Conservation (phyloP, 2,113 vertebrate species). For the Protobothrops flavoviridis region DNA sequence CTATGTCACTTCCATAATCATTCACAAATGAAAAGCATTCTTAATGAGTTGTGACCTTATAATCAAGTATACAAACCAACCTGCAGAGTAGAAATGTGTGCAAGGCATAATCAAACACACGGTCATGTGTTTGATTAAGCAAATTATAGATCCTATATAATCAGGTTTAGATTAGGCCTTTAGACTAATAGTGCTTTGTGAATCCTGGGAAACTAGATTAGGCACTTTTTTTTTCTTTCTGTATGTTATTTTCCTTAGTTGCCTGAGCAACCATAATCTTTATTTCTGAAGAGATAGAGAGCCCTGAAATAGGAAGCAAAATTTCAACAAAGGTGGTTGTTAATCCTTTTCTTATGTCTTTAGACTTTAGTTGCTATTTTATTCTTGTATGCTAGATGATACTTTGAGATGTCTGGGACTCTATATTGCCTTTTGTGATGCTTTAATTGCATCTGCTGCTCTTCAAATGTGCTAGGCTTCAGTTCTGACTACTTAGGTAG, state of each 20-base stretch:
- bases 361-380: slow-evolving; percentile 55
- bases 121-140: slow-evolving; percentile 55
- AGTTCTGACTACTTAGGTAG: neutral
- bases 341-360: slow-evolving; percentile 61
- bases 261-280: slow-evolving; percentile 86
- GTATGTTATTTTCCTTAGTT: slow-evolving; percentile 72
- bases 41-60: slow-evolving; percentile 50
- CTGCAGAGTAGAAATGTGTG: slow-evolving; percentile 43
- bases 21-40: slow-evolving; percentile 56
- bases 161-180: slow-evolving; percentile 67
- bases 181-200: slow-evolving; percentile 51
- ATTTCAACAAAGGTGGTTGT: slow-evolving; percentile 52
- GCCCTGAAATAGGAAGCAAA: slow-evolving; percentile 64
- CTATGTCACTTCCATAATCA: slow-evolving; percentile 54
- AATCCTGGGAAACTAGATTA: slow-evolving; percentile 64
- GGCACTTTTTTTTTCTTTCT: slow-evolving; percentile 66
- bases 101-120: slow-evolving; percentile 53
- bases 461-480: neutral
- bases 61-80: slow-evolving; percentile 41
- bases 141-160: slow-evolving; percentile 62
- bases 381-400: slow-evolving; percentile 4
- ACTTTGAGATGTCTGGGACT: slow-evolving; percentile 35
- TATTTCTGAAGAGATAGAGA: slow-evolving; percentile 69
- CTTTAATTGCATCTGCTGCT: neutral
- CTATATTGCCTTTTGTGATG: neutral